These are phyloP conservation scores for Apamea crenata DNA, from an alignment of 2,888 invertebrate genomes.

Conservation along the genomic window DNA sequence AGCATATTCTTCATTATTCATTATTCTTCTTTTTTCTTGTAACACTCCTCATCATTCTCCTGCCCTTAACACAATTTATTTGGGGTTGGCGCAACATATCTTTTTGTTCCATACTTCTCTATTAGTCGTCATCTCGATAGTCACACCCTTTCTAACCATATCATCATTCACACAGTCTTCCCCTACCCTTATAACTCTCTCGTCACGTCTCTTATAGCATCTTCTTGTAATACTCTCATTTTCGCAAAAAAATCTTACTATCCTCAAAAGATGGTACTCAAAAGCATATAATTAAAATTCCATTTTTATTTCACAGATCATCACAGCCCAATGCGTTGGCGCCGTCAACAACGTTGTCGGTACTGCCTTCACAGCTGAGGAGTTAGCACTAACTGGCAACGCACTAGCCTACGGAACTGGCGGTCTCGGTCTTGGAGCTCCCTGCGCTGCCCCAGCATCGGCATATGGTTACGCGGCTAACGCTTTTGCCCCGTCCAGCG, in stretches of 20 bases:
- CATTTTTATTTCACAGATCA: slow-evolving; percentile 2
- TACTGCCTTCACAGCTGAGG: slow-evolving; percentile 53
- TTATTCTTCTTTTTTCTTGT: background rate
- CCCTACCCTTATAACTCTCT: no score
- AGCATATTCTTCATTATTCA: background rate
- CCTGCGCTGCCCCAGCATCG: background rate
- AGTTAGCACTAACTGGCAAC: slow-evolving; percentile 38
- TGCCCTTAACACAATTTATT: no score
- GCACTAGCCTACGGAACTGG: slow-evolving; percentile 28
- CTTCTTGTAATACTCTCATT: background rate
- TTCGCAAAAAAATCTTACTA: background rate
- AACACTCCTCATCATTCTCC: no score
- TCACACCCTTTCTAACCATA: no score
- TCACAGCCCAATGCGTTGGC: slow-evolving; percentile 41
- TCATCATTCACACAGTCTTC: no score
- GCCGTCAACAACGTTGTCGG: slow-evolving; percentile 31
- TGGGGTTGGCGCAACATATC: no score
- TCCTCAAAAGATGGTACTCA: background rate
- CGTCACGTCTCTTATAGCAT: no score
- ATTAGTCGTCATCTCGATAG: no score
- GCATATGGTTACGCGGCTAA: slow-evolving; percentile 31
- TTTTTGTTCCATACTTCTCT: no score
- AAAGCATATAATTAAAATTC: background rate
- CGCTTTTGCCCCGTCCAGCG: slow-evolving; percentile 53
- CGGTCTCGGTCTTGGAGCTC: slow-evolving; percentile 17